phyloP scores from a whole-genome alignment of 1,140 invertebrate genomes.

The Phymastichus coffea region DNA sequence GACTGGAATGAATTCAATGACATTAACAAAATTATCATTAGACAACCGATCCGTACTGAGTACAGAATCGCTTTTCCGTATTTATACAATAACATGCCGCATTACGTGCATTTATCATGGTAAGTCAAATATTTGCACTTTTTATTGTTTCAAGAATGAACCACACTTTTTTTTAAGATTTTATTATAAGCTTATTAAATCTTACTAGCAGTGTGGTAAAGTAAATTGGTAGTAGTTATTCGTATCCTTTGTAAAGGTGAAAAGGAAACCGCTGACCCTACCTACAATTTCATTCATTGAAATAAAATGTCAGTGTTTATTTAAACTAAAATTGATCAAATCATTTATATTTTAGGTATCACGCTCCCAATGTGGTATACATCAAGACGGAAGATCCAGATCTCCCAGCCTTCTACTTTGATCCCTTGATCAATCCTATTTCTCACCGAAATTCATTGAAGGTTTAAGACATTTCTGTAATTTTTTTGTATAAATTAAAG shows the following conservation, averaged over 20 bases:
- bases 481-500: too few relatives aligned
- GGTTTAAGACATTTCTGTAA: too few relatives aligned
- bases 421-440: constrained; percentile 98
- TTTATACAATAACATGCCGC: constrained; percentile 97
- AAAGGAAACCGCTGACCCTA: constrained; percentile 55
- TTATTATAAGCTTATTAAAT: constrained; percentile 30
- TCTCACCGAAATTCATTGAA: constrained; percentile 90
- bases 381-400: constrained; percentile 99
- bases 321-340: constrained; percentile 4
- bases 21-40: constrained; percentile 99
- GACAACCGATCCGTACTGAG: constrained; percentile 97
- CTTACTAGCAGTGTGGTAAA: constrained; percentile 60
- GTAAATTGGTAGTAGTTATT: constrained; percentile 54
- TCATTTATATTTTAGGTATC: constrained; percentile 78
- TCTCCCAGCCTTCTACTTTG: constrained; percentile 99
- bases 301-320: neutral
- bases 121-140: constrained; percentile 57
- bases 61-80: constrained; percentile 99
- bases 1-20: constrained; percentile 99
- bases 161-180: constrained; percentile 55
- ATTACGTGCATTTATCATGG: constrained; percentile 93
- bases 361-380: constrained; percentile 97
- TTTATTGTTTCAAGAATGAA: constrained; percentile 32
- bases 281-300: constrained; percentile 34
- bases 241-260: constrained; percentile 46